Percentiles rank a stretch among this genome's conserved stretches.
phyloP scores from a whole-genome alignment of 1,140 invertebrate genomes.

The Camponotus floridanus region DNA sequence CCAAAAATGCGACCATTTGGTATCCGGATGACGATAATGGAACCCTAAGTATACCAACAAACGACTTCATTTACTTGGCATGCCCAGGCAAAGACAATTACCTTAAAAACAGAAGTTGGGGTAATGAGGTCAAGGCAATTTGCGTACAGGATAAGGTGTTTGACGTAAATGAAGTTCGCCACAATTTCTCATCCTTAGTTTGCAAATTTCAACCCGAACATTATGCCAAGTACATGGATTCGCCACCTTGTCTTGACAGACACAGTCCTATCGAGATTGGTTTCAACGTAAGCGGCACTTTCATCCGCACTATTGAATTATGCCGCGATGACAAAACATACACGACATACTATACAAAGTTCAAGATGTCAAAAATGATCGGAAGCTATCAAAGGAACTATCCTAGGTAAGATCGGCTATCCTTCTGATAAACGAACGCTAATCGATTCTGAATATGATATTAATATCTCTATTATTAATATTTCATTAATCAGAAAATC shows the following conservation, averaged over 20 bases:
- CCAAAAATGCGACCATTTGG: slow-evolving; percentile 49
- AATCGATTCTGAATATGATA: background rate
- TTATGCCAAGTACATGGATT: slow-evolving; percentile 13
- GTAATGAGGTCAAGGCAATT: slow-evolving; percentile 39
- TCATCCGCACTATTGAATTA: slow-evolving; percentile 82
- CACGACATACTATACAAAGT: slow-evolving; percentile 83
- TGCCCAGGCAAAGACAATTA: slow-evolving; percentile 76
- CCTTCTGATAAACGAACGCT: background rate
- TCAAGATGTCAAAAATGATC: slow-evolving; percentile 77
- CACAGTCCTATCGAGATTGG: slow-evolving; percentile 70
- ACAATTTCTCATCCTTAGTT: slow-evolving; percentile 61
- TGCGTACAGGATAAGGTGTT: slow-evolving; percentile 72
- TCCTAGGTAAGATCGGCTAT: slow-evolving; percentile 71
- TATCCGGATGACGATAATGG: slow-evolving; percentile 64
- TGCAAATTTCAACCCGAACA: slow-evolving; percentile 54
- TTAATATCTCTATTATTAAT: slow-evolving; percentile 26
- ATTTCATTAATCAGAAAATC: background rate
- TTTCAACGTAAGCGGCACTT: slow-evolving; percentile 70
- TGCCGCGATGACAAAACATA: slow-evolving; percentile 83
- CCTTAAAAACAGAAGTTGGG: slow-evolving; percentile 43
- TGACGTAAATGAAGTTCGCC: slow-evolving; percentile 29
- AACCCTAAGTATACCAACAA: slow-evolving; percentile 15
- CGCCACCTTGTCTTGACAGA: background rate
- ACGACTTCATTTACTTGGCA: slow-evolving; percentile 68
- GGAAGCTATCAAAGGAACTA: slow-evolving; percentile 72